Evolutionary conservation across 2,888 invertebrate species (phyloP).

Genomic region (Drosophila mercatorum): DNA sequence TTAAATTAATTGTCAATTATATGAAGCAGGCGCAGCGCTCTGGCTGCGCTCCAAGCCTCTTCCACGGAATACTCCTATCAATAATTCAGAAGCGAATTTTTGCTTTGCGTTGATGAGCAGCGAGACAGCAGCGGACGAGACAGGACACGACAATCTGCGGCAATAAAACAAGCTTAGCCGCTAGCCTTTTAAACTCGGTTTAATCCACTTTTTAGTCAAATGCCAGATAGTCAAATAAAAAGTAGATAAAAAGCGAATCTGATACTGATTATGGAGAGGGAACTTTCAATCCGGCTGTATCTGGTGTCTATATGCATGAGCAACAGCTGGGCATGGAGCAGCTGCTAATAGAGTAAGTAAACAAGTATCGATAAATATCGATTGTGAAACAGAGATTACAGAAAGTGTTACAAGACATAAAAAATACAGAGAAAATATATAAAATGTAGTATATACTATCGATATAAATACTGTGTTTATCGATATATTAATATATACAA

Average conservation of each 20-base stretch:
- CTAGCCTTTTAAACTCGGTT: background rate
- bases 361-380: no score
- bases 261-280: background rate
- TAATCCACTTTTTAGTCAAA: background rate
- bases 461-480: no score
- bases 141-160: background rate
- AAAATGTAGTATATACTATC: no score
- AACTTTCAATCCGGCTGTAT: no score
- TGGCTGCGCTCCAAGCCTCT: background rate
- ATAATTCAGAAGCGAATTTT: constrained; percentile 16
- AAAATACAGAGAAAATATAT: no score
- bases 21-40: no score
- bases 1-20: constrained; percentile 42
- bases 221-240: background rate
- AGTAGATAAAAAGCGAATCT: background rate
- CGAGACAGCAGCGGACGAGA: background rate
- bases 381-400: no score
- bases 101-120: background rate
- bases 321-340: no score
- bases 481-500: no score
- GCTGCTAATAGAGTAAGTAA: no score
- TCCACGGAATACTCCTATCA: constrained; percentile 6
- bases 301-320: no score
- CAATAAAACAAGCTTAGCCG: background rate
- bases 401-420: no score